Evolutionary conservation across 2,113 vertebrate genomes (phyloP).

Genomic region (Crotalus viridis): DNA sequence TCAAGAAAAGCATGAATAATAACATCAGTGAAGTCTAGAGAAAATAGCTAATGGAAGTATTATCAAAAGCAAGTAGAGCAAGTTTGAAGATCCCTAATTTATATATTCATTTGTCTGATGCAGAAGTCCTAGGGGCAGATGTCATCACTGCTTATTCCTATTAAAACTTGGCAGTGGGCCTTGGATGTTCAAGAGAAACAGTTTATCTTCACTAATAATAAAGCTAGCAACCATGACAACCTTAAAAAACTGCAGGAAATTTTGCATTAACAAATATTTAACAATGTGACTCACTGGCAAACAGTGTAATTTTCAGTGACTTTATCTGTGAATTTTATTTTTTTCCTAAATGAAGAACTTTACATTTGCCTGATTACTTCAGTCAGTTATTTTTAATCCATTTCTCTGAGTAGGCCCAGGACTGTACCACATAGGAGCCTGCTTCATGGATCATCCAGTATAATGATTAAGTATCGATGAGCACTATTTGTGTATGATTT

Average conservation of each 20-base stretch:
- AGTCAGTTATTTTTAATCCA: not conserved
- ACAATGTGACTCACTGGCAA: not conserved
- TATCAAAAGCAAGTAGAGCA: not conserved
- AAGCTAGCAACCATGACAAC: not conserved
- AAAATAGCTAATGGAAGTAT: not conserved
- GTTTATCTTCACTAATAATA: not conserved
- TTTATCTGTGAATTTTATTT: not conserved
- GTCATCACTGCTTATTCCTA: not conserved
- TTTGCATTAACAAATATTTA: not conserved
- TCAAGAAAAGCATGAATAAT: not conserved
- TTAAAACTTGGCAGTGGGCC: not conserved
- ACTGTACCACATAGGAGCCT: not conserved
- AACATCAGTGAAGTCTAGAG: not conserved
- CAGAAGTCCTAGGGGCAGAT: not conserved
- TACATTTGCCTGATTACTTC: not conserved
- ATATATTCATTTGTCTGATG: not conserved
- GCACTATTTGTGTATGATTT: not conserved
- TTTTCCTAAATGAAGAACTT: not conserved
- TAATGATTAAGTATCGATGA: not conserved
- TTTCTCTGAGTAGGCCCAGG: not conserved
- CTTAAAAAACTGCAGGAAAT: not conserved
- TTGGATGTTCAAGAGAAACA: not conserved
- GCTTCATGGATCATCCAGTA: not conserved
- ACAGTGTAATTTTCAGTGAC: not conserved
- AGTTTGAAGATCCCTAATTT: too few relatives aligned